Percentiles rank a stretch among this genome's conserved stretches.
Conservation (phyloP, 2,797 vertebrate genomes). For the Malurus splendens region DNA sequence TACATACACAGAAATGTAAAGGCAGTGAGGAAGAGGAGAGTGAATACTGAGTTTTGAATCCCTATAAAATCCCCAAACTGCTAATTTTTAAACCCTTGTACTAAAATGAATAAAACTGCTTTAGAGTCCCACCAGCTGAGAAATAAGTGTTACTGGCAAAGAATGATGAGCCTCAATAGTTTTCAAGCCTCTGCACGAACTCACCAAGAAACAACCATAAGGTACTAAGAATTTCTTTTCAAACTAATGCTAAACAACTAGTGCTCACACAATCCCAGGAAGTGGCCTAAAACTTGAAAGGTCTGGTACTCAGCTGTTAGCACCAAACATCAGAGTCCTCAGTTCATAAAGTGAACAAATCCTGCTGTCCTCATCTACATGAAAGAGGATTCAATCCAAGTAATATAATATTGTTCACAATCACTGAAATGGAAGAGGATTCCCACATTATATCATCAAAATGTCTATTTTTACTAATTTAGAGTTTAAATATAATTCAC, state of each 20-base stretch:
- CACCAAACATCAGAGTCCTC: neutral
- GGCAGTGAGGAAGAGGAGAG: neutral
- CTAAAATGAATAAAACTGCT: neutral
- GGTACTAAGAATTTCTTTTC: neutral
- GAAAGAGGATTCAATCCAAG: neutral
- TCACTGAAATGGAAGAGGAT: neutral
- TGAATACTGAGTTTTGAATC: neutral
- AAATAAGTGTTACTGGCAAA: neutral
- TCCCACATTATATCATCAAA: neutral
- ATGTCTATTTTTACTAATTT: neutral
- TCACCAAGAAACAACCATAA: neutral
- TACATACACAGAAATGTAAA: neutral
- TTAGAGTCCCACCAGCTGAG: neutral
- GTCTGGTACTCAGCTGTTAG: neutral
- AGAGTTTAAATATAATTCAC: neutral
- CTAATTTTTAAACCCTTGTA: neutral
- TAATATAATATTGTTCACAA: neutral
- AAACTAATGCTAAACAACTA: neutral
- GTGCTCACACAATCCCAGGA: neutral
- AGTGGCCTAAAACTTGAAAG: neutral
- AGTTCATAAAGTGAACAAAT: neutral
- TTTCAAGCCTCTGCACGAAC: neutral
- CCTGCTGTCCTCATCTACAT: neutral
- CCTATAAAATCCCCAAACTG: neutral
- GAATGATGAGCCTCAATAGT: neutral